Conservation (phyloP, 2,888 invertebrate genomes). For the Lasioglossum marginatum region DNA sequence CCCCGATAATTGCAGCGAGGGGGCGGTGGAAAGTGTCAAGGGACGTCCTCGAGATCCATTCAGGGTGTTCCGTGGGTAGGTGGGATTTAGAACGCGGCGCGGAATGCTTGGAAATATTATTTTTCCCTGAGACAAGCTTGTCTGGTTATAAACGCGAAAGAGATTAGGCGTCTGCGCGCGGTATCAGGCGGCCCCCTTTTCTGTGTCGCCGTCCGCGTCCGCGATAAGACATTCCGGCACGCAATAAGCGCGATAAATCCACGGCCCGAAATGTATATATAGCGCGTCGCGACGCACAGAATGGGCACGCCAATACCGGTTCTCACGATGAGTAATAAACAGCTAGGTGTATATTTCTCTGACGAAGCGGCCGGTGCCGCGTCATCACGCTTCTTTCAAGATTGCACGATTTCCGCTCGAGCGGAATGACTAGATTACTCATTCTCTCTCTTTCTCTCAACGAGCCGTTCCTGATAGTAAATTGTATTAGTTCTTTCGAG, state of each 20-base stretch:
- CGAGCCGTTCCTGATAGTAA: too few species aligned
- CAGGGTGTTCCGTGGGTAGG: neutral
- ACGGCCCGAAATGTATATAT: neutral
- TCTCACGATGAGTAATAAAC: neutral
- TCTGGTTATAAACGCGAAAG: conserved; percentile 7
- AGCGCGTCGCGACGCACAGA: neutral
- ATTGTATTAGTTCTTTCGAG: neutral
- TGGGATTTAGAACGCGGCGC: neutral
- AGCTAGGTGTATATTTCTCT: neutral
- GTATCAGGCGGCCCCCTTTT: conserved; percentile 24
- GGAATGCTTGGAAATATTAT: neutral
- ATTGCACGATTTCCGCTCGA: neutral
- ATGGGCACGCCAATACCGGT: neutral
- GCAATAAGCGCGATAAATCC: conserved; percentile 35
- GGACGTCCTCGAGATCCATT: neutral
- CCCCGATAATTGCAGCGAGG: neutral
- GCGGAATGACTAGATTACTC: neutral
- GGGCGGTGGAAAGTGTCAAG: neutral
- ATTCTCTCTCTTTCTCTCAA: neutral
- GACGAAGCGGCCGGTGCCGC: neutral
- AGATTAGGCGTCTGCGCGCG: conserved; percentile 3
- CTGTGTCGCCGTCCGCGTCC: conserved; percentile 15
- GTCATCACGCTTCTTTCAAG: neutral
- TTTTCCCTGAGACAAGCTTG: neutral
- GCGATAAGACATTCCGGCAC: conserved; percentile 33